Evolutionary conservation across 2,113 vertebrate genomes (phyloP).

Genomic region (Mionectes macconnelli): DNA sequence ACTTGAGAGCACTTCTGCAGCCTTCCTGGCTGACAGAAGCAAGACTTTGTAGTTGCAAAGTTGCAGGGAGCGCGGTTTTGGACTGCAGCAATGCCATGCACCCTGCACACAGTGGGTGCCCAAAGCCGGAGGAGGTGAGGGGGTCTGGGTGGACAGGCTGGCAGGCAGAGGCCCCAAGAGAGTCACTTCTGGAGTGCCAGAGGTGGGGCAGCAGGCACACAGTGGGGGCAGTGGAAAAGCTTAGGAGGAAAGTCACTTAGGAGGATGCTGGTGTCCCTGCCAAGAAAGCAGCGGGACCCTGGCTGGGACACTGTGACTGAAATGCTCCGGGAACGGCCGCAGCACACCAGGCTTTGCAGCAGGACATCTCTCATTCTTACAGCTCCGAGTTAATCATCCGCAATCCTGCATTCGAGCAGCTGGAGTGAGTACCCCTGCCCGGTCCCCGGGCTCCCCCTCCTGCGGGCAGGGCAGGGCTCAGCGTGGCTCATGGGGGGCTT

Average conservation of each 20-base stretch:
- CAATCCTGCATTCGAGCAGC: constrained; percentile 80
- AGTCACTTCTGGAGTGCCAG: not conserved
- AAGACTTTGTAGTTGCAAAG: not conserved
- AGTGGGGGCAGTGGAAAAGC: not conserved
- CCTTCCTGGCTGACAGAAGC: not conserved
- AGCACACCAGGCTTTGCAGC: not conserved
- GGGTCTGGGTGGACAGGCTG: not conserved
- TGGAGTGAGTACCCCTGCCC: constrained; percentile 73
- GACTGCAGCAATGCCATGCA: not conserved
- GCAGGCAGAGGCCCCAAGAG: not conserved
- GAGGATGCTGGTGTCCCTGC: not conserved
- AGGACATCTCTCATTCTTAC: not conserved
- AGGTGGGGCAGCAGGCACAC: not conserved
- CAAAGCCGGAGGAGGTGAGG: not conserved
- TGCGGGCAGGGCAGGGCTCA: not conserved
- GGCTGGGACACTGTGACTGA: not conserved
- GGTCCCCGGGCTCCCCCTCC: not conserved
- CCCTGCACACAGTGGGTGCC: not conserved
- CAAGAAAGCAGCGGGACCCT: not conserved
- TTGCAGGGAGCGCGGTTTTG: not conserved
- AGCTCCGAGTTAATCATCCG: constrained; percentile 81
- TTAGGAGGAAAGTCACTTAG: not conserved
- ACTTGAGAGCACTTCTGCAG: not conserved
- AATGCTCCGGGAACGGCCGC: rapidly evolving
- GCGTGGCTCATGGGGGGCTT: rapidly evolving